Conservation (phyloP, 2,797 vertebrate species). For the Hylomyscus alleni region DNA sequence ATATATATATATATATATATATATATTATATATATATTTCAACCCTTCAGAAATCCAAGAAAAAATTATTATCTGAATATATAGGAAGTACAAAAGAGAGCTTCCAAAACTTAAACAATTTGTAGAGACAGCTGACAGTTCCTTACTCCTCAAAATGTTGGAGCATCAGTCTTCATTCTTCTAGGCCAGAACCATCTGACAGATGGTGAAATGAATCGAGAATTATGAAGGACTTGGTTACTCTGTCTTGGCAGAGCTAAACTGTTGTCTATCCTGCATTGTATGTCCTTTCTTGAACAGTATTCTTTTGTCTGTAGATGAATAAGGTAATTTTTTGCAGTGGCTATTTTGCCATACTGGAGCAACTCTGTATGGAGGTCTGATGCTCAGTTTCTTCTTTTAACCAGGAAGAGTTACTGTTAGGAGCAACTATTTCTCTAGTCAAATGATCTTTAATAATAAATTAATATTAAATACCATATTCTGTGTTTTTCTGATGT, state of each 20-base stretch:
- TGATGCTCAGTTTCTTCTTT: background rate
- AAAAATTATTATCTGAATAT: background rate
- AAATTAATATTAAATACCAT: background rate
- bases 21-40: background rate
- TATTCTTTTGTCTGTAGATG: background rate
- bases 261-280: background rate
- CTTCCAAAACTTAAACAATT: background rate
- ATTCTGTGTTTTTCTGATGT: background rate
- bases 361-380: background rate
- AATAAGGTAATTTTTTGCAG: background rate
- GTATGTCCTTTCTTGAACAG: background rate
- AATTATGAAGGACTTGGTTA: background rate
- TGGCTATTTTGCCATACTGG: background rate
- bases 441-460: too few species aligned
- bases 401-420: background rate
- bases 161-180: background rate
- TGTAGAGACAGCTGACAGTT: background rate
- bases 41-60: background rate
- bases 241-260: background rate
- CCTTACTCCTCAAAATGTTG: background rate
- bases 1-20: too few species aligned
- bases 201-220: background rate
- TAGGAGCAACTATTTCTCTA: background rate
- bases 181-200: background rate
- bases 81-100: background rate